Evolutionary conservation across 2,888 invertebrate genomes (phyloP).

Genomic region (Erebia aethiops): DNA sequence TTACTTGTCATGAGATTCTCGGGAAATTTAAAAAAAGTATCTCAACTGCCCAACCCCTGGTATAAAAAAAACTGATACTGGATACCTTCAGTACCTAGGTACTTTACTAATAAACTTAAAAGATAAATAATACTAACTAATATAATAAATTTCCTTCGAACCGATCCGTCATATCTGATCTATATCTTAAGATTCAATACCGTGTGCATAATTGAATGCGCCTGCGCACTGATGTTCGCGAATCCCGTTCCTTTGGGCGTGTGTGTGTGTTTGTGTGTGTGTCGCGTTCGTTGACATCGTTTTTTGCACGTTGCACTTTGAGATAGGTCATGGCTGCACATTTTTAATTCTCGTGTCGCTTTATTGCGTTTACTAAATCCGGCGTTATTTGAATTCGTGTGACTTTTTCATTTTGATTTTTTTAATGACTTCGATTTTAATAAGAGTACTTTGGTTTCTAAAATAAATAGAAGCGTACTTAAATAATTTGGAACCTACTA

Average conservation of each 20-base stretch:
- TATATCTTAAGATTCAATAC: conserved; percentile 36
- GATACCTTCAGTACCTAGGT: no score
- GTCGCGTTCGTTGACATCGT: conserved; percentile 45
- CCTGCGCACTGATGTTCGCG: conserved; percentile 38
- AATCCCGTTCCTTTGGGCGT: conserved; percentile 44
- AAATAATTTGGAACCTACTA: no score
- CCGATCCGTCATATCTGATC: conserved; percentile 35
- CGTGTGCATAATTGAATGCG: conserved; percentile 39
- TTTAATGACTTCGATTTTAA: no score
- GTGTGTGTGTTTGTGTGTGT: conserved; percentile 33
- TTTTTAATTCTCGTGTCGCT: conserved; percentile 36
- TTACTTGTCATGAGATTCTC: no score
- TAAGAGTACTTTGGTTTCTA: background rate
- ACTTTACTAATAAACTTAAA: conserved; percentile 4
- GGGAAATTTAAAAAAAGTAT: background rate
- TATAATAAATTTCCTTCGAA: conserved; percentile 16
- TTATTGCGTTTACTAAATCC: conserved; percentile 7
- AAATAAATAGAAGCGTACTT: background rate
- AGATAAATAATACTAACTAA: background rate
- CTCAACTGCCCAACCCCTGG: no score
- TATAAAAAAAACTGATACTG: background rate
- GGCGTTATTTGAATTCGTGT: background rate
- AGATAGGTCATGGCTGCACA: conserved; percentile 43
- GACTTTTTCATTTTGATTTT: background rate
- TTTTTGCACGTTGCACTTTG: conserved; percentile 43